Evolutionary conservation across 2,113 vertebrate genomes (phyloP).

Genomic region (Dromas ardeola): DNA sequence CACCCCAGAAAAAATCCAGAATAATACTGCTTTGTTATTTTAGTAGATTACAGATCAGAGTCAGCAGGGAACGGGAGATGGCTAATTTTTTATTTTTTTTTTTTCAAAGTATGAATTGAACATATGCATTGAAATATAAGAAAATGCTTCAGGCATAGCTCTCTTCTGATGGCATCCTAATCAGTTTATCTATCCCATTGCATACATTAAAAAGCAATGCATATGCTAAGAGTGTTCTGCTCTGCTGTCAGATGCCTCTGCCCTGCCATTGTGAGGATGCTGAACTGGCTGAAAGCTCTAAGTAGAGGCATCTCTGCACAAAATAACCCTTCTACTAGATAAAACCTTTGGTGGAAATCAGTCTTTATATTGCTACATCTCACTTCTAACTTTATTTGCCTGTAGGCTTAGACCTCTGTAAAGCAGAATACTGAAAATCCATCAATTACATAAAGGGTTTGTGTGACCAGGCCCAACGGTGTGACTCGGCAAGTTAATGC

Average conservation of each 20-base stretch:
- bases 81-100: background rate
- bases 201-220: background rate
- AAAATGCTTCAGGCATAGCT: background rate
- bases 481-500: background rate
- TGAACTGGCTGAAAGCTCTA: background rate
- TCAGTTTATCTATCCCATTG: background rate
- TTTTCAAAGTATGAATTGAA: background rate
- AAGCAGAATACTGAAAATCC: background rate
- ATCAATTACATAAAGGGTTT: background rate
- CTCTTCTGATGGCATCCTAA: background rate
- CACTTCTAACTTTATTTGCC: background rate
- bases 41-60: background rate
- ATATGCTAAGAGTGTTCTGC: background rate
- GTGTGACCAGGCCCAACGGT: background rate
- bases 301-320: background rate
- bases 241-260: background rate
- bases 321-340: background rate
- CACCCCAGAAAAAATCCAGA: background rate
- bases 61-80: background rate
- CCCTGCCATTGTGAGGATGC: background rate
- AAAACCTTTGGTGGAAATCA: background rate
- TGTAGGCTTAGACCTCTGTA: accelerated
- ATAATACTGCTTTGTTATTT: background rate
- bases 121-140: background rate
- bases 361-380: background rate